Conservation (phyloP, 1,140 invertebrate genomes). For the Ooceraea biroi region DNA sequence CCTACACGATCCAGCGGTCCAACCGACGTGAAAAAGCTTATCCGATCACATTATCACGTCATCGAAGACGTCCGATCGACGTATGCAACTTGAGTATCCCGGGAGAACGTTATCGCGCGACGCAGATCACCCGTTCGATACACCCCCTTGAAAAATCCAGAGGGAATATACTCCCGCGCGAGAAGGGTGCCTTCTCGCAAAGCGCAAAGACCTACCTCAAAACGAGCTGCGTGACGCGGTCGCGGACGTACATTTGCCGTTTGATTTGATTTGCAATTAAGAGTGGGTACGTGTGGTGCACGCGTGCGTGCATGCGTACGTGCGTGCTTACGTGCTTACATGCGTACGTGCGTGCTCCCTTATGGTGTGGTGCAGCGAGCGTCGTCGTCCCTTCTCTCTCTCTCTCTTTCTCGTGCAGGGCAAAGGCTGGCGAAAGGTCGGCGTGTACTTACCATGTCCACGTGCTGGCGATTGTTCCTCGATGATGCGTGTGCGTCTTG, state of each 20-base stretch:
- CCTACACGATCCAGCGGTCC: no score
- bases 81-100: no score
- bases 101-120: no score
- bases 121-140: no score
- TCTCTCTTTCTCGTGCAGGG: not conserved
- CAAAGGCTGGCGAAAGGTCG: constrained; percentile 31
- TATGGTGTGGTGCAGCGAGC: not conserved
- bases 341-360: not conserved
- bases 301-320: not conserved
- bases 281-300: not conserved
- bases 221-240: not conserved
- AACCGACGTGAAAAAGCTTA: no score
- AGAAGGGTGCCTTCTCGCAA: no score
- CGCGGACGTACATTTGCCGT: not conserved
- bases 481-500: constrained; percentile 73
- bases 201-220: not conserved
- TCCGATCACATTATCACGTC: no score
- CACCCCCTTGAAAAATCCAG: no score
- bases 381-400: not conserved
- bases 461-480: constrained; percentile 63
- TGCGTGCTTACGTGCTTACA: not conserved
- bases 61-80: no score
- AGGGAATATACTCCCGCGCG: no score
- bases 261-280: constrained; percentile 17
- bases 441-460: constrained; percentile 64